Percentiles rank a stretch among this genome's conserved stretches.
These are phyloP conservation scores for Spisula subtruncata DNA, from an alignment of 2,888 invertebrate species.

Conservation along the genomic window DNA sequence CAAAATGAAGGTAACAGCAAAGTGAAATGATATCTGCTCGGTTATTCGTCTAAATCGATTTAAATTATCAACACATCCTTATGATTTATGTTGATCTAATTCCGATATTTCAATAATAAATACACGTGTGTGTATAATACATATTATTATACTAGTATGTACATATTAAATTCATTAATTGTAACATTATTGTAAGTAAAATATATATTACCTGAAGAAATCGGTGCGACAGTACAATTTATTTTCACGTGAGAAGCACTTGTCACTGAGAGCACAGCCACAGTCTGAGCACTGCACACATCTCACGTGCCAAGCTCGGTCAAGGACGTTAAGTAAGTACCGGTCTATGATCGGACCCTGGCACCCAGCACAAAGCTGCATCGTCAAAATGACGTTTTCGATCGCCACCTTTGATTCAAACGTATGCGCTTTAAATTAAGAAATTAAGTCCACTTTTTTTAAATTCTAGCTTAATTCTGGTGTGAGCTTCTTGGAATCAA, in stretches of 20 bases:
- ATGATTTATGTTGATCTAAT: too few species aligned
- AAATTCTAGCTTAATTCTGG: background rate
- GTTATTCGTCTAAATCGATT: too few species aligned
- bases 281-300: constrained; percentile 99
- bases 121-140: too few species aligned
- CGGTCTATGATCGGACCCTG: constrained; percentile 99
- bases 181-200: background rate
- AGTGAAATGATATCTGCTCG: too few species aligned
- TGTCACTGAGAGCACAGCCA: constrained; percentile 96
- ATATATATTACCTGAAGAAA: constrained; percentile 95
- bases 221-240: constrained; percentile 99
- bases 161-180: too few species aligned
- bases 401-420: constrained; percentile 68
- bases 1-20: too few species aligned
- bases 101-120: too few species aligned
- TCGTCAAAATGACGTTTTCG: constrained; percentile 71
- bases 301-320: constrained; percentile 98
- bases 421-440: background rate
- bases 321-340: constrained; percentile 98
- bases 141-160: too few species aligned
- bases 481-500: background rate
- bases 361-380: constrained; percentile 96
- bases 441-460: constrained; percentile 14
- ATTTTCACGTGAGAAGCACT: constrained; percentile 99
- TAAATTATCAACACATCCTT: too few species aligned